Evolutionary conservation across 2,113 vertebrate genomes (phyloP).

Genomic region (Motacilla tschutschensis): DNA sequence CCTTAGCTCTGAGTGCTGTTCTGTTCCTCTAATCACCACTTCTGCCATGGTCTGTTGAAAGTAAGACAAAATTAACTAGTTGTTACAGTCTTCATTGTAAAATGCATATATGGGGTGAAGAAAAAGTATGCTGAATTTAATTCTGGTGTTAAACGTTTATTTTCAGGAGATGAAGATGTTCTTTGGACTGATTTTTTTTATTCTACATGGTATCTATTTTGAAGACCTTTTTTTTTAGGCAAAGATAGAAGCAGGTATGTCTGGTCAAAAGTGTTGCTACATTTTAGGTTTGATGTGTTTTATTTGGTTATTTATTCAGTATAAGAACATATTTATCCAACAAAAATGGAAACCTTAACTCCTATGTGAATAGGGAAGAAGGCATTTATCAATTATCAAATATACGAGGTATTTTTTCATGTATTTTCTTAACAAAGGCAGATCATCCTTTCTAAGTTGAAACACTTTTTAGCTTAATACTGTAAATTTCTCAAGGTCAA

Average conservation of each 20-base stretch:
- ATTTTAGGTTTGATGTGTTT: not conserved
- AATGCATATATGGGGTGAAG: not conserved
- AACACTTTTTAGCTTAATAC: not conserved
- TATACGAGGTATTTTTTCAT: not conserved
- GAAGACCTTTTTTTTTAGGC: not conserved
- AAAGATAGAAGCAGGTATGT: not conserved
- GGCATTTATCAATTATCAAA: not conserved
- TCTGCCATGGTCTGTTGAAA: not conserved
- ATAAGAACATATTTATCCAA: not conserved
- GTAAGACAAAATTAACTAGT: not conserved
- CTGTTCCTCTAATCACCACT: not conserved
- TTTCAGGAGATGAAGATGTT: not conserved
- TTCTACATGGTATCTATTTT: slow-evolving; percentile 25
- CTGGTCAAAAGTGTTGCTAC: not conserved
- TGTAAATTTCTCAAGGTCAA: not conserved
- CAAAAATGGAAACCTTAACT: not conserved
- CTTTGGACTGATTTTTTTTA: not conserved
- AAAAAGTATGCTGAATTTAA: not conserved
- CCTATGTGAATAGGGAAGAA: not conserved
- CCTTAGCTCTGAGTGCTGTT: not conserved
- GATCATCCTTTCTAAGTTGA: not conserved
- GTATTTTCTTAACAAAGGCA: not conserved
- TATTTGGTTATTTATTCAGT: not conserved
- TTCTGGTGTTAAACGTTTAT: not conserved
- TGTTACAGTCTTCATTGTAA: not conserved